Evolutionary conservation across 2,797 vertebrate species (phyloP).

Genomic region (Smutsia temminckii): DNA sequence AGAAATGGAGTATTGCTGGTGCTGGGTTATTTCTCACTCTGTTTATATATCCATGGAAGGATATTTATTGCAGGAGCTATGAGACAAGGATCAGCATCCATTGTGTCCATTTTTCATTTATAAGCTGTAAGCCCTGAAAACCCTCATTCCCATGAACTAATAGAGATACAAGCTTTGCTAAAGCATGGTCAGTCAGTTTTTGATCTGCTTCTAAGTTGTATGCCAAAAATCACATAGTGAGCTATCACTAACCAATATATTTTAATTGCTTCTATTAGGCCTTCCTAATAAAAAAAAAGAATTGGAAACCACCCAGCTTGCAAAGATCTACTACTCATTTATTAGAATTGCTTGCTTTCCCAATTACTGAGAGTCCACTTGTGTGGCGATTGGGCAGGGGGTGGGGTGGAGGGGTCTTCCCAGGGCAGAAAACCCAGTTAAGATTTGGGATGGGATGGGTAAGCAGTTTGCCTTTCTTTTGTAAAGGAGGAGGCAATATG

Average conservation of each 20-base stretch:
- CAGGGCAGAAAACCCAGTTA: background rate
- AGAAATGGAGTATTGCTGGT: background rate
- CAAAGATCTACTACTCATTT: background rate
- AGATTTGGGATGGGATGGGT: background rate
- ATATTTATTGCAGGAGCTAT: background rate
- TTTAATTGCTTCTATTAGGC: conserved; percentile 20
- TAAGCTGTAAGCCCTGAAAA: background rate
- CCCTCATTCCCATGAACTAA: background rate
- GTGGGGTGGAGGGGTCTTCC: background rate
- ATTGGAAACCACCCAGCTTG: background rate
- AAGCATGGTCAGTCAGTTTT: background rate
- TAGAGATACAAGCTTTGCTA: background rate
- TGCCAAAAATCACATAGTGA: background rate
- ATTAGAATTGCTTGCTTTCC: background rate
- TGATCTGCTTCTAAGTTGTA: background rate
- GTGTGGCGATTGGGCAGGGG: background rate
- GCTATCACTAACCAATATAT: background rate
- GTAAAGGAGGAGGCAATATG: background rate
- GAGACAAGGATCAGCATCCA: background rate
- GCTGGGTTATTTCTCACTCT: background rate
- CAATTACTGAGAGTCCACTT: background rate
- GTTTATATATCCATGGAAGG: background rate
- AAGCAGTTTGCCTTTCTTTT: background rate
- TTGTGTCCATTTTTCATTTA: background rate
- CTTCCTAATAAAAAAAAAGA: background rate